These are phyloP conservation scores for Cliona cf. orientalis DNA, from an alignment of 37 sponge, comb jelly and placozoan species.

Conservation along the genomic window DNA sequence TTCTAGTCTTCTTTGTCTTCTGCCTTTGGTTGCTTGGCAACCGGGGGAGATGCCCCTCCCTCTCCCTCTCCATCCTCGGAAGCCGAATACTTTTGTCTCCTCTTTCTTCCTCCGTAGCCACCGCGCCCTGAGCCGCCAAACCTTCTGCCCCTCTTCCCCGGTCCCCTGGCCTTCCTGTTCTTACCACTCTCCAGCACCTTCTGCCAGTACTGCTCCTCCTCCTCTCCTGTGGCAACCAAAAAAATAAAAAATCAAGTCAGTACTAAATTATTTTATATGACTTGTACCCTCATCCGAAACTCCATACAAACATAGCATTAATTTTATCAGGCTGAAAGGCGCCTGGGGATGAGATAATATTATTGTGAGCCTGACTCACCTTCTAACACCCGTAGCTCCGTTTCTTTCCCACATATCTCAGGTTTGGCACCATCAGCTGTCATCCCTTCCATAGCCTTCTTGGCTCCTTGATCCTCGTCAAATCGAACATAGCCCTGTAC, in stretches of 20 bases:
- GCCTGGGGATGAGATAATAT: background rate
- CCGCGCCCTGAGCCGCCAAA: slow-evolving; percentile 6
- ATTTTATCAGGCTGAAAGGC: no score
- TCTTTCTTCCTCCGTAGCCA: slow-evolving; percentile 14
- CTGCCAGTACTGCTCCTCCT: slow-evolving; percentile 61
- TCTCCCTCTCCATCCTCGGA: background rate
- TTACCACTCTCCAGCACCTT: slow-evolving; percentile 11
- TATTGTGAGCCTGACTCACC: slow-evolving; percentile 30
- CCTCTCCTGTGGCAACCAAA: slow-evolving; percentile 28
- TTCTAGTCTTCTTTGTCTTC: background rate
- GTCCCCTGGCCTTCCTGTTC: slow-evolving; percentile 21
- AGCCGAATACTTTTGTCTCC: background rate
- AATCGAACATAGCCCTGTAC: slow-evolving; percentile 79
- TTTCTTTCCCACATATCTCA: slow-evolving; percentile 55
- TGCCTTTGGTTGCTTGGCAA: slow-evolving; percentile 8
- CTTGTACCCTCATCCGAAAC: no score
- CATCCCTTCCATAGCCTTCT: slow-evolving; percentile 53
- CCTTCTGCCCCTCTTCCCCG: background rate
- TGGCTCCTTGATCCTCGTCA: slow-evolving; percentile 62
- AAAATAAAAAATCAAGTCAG: slow-evolving; percentile 9
- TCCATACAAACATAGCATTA: no score
- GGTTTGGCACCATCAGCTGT: slow-evolving; percentile 19
- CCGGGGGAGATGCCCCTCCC: slow-evolving; percentile 9
- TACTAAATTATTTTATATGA: no score
- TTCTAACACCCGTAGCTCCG: slow-evolving; percentile 54